Base-by-base conservation (phyloP, 2,888 invertebrate genomes). In the Ceraclea dissimilis region DNA sequence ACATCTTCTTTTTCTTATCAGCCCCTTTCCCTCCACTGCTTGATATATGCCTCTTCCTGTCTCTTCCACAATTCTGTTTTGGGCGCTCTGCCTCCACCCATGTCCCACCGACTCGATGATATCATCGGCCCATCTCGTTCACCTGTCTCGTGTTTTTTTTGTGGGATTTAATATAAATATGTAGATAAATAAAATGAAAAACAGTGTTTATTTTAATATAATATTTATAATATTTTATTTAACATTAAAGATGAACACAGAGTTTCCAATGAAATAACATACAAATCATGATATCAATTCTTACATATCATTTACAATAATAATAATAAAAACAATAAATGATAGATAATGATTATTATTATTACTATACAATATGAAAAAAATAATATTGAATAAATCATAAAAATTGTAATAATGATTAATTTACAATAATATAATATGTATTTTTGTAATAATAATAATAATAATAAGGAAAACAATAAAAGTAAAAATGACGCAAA, bases 381-480 rank as follows among this genome's bases (percentile, higher is more conserved):
- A n/a, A 39, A 39, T 39, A 13, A 39, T 8, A 39, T n/a, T 39
- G 13, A 39, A 16, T 8, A 39, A 13, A 39, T 13, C 4, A 39
- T 39, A 13, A 39, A n/a, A 39, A 13, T 39, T 2, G 16, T 4
- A 39, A 31, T n/a, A 8, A 39, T n/a, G 13, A 31, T 8, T 39
- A 39, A 2, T 39, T 4, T 13, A 39, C 16, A 39, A 8, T 39
- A 39, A 2, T 8, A 39, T 8, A 39, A n/a, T 8, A 39, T 13
- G 13, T n/a, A 39, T 39, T 16, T n/a, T 39, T 4, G 33, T 48
- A 54, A 51, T 60, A 58, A 58, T 60, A 60, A 58, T 53, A 52
- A 58, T 11, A 11, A 31, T 31, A 31, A 31, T 31, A 6, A 31
- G n/a, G n/a, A n/a, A 26, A 26, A 26, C 10, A 26, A 26, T 26